These are phyloP conservation scores for Manacus vitellinus DNA, from an alignment of 2,113 vertebrate genomes.

Conservation along the genomic window DNA sequence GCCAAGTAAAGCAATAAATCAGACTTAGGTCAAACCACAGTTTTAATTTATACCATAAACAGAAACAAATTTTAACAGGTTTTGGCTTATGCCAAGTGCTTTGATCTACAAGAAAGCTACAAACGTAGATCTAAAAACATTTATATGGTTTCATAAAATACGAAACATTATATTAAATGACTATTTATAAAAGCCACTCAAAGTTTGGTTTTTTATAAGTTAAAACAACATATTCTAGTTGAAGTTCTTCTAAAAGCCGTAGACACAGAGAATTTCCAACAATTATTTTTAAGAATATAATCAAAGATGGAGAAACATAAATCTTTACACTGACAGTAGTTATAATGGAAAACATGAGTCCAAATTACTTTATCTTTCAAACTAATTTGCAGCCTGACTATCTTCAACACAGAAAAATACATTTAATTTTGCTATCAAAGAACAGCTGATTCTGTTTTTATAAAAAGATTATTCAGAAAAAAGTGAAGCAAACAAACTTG, in stretches of 20 bases:
- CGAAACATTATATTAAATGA: not conserved
- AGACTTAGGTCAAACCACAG: conserved; percentile 39
- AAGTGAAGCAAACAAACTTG: not conserved
- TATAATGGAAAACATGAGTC: not conserved
- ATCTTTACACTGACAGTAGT: not conserved
- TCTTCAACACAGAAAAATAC: not conserved
- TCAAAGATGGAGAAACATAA: not conserved
- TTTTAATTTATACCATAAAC: conserved; percentile 60
- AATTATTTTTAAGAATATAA: not conserved
- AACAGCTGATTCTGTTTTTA: not conserved
- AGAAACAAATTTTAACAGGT: conserved; percentile 20
- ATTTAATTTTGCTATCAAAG: not conserved
- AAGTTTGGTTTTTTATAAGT: not conserved
- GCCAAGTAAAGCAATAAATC: conserved; percentile 63
- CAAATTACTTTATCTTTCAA: not conserved
- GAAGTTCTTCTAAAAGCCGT: not conserved
- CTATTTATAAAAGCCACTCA: not conserved
- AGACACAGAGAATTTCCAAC: not conserved
- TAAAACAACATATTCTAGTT: not conserved
- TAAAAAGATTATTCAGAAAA: not conserved
- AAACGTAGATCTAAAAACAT: not conserved
- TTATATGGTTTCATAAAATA: conserved; percentile 12
- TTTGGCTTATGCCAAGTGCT: not conserved
- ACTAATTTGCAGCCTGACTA: not conserved
- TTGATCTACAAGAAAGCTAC: conserved; percentile 21